Evolutionary conservation across 2,797 vertebrate species (phyloP).

Genomic region (Bradypodion pumilum): DNA sequence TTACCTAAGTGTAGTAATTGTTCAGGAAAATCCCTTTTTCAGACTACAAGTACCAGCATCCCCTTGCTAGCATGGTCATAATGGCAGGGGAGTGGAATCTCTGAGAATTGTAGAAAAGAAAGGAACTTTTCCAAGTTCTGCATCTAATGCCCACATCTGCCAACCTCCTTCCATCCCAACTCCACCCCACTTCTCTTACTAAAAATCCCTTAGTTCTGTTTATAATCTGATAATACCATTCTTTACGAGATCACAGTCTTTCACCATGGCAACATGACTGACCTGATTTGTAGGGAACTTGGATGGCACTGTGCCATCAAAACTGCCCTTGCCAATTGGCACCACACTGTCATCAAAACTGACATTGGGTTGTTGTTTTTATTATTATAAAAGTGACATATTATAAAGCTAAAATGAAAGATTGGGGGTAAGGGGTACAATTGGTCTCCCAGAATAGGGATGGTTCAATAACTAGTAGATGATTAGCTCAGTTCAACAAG

Average conservation of each 20-base stretch:
- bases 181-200: background rate
- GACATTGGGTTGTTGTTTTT: background rate
- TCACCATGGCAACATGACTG: constrained; percentile 38
- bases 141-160: too few relatives aligned
- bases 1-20: too few relatives aligned
- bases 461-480: too few relatives aligned
- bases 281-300: constrained; percentile 31
- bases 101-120: background rate
- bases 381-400: background rate
- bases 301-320: too few relatives aligned
- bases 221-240: constrained; percentile 37
- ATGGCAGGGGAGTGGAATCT: background rate
- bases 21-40: too few relatives aligned
- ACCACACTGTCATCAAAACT: constrained; percentile 5
- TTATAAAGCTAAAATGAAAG: background rate
- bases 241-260: constrained; percentile 25
- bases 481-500: background rate
- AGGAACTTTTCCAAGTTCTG: background rate
- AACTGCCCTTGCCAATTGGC: constrained; percentile 27
- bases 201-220: constrained; percentile 14
- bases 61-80: too few relatives aligned
- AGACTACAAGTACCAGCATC: too few relatives aligned
- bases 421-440: too few relatives aligned
- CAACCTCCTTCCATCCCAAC: background rate
- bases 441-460: background rate